A percentile compares a stretch with the other conserved stretches of the same genome.
Evolutionary conservation across 2,888 invertebrate genomes (phyloP).

Genomic region (Schrankia costaestrigalis): DNA sequence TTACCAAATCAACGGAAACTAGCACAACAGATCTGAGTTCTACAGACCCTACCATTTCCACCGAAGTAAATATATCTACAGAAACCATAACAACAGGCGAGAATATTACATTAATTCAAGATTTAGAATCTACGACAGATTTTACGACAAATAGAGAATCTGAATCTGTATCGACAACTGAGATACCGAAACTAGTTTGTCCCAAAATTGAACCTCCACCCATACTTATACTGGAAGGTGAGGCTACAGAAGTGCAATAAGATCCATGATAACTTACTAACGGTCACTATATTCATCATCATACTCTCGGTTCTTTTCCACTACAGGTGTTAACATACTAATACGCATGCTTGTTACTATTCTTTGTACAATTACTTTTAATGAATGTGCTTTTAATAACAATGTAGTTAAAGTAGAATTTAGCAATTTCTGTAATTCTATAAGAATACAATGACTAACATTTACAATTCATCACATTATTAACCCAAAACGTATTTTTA

Average conservation of each 20-base stretch:
- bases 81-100: conserved; percentile 8
- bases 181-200: conserved; percentile 57
- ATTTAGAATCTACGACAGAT: conserved; percentile 40
- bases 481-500: conserved; percentile 41
- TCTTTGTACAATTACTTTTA: conserved; percentile 31
- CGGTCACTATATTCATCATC: conserved; percentile 56
- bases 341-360: conserved; percentile 48
- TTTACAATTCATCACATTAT: conserved; percentile 51
- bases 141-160: conserved; percentile 43
- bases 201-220: conserved; percentile 80
- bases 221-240: conserved; percentile 93
- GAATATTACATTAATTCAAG: conserved; percentile 27
- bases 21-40: no score
- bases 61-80: no score
- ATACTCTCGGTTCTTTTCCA: conserved; percentile 42
- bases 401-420: conserved; percentile 16
- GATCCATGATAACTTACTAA: conserved; percentile 69
- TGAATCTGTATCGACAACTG: conserved; percentile 40
- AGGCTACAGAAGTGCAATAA: conserved; percentile 66
- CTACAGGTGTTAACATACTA: conserved; percentile 55
- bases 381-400: conserved; percentile 46
- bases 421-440: no score
- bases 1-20: conserved; percentile 28
- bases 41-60: no score
- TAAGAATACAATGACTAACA: no score